Evolutionary conservation across 2,888 invertebrate genomes (phyloP).

Genomic region (Adela reaumurella): DNA sequence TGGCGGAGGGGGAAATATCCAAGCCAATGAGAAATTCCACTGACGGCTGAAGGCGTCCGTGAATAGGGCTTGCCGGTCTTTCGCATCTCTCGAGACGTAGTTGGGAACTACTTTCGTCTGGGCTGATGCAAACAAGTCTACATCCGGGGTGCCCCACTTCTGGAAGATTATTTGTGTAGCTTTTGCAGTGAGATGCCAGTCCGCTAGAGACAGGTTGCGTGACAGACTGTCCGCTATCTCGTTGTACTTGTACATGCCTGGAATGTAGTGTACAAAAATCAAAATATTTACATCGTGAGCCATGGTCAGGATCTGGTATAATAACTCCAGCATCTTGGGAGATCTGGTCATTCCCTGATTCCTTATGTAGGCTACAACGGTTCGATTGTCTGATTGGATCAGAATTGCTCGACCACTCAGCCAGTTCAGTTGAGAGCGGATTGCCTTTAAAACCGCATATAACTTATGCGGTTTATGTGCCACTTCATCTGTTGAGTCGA

Average conservation of each 20-base stretch:
- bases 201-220: conserved; percentile 1
- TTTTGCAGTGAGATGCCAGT: conserved; percentile 5
- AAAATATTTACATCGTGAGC: no score
- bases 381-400: conserved; percentile 15
- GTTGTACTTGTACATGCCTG: conserved; percentile 16
- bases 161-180: conserved; percentile 9
- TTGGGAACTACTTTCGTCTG: conserved; percentile 3
- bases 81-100: conserved; percentile 5
- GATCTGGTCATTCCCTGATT: conserved; percentile 13
- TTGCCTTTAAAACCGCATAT: conserved; percentile 8
- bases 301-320: background rate
- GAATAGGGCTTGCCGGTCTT: conserved; percentile 7
- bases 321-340: background rate
- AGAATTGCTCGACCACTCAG: conserved; percentile 3
- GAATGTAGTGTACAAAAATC: conserved; percentile 8
- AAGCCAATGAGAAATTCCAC: conserved; percentile 11
- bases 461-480: conserved; percentile 16
- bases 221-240: conserved; percentile 14
- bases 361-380: conserved; percentile 12
- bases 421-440: background rate
- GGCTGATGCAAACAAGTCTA: conserved; percentile 7
- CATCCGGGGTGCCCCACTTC: conserved; percentile 6
- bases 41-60: conserved; percentile 13
- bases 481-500: conserved; percentile 7
- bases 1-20: conserved; percentile 15